These are phyloP conservation scores for Spea hammondii DNA, from an alignment of 2,797 vertebrate species.

Conservation along the genomic window DNA sequence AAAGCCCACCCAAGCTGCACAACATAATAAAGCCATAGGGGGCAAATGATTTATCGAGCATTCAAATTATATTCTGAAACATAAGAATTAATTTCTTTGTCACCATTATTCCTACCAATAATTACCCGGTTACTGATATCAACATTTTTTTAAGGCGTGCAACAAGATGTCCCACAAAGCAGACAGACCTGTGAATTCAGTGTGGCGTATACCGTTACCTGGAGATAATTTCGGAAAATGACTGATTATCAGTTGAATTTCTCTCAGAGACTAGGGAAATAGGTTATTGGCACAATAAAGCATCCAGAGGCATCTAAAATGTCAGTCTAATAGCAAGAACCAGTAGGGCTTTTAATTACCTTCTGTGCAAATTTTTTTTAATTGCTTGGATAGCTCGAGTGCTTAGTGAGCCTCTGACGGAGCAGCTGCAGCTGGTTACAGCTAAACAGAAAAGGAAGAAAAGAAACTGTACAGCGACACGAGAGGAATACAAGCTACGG, in stretches of 20 bases:
- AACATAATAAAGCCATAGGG: too few relatives aligned
- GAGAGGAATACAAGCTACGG: slow-evolving; percentile 48
- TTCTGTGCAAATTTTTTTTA: slow-evolving; percentile 96
- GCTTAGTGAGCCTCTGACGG: slow-evolving; percentile 73
- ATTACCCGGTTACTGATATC: too few relatives aligned
- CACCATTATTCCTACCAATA: too few relatives aligned
- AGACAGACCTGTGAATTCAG: slow-evolving; percentile 68
- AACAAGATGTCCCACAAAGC: not conserved
- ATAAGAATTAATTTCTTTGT: too few relatives aligned
- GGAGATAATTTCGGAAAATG: slow-evolving; percentile 92
- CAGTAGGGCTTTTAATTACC: slow-evolving; percentile 99
- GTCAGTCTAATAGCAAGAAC: slow-evolving; percentile 93
- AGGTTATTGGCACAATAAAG: slow-evolving; percentile 93
- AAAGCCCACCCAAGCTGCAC: too few relatives aligned
- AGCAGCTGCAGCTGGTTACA: slow-evolving; percentile 74
- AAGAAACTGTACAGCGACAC: slow-evolving; percentile 56
- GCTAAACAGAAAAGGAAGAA: slow-evolving; percentile 64
- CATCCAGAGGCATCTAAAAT: slow-evolving; percentile 91
- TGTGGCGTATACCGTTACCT: slow-evolving; percentile 82
- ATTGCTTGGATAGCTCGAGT: slow-evolving; percentile 74
- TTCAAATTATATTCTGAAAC: too few relatives aligned
- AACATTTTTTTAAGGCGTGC: too few relatives aligned
- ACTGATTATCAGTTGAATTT: slow-evolving; percentile 87
- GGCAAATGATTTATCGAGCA: too few relatives aligned
- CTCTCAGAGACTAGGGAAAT: slow-evolving; percentile 85